Evolutionary conservation across 2,888 invertebrate species (phyloP).

Genomic region (Rugalucina vietnamica): DNA sequence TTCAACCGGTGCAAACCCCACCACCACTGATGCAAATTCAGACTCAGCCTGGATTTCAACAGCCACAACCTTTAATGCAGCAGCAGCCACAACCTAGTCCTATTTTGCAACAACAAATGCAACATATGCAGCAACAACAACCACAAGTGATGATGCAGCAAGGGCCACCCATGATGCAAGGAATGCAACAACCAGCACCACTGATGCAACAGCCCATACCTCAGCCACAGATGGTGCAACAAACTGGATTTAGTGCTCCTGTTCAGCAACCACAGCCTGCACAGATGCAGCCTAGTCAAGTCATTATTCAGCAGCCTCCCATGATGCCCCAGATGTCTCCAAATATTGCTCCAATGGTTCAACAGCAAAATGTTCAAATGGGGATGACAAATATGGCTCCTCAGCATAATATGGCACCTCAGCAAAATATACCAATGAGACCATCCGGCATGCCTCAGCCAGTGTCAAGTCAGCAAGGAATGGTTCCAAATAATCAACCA

Average conservation of each 20-base stretch:
- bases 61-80: background rate
- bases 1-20: background rate
- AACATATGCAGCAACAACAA: too few species aligned
- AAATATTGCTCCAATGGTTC: background rate
- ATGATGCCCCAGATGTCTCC: background rate
- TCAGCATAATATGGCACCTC: background rate
- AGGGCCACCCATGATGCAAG: too few species aligned
- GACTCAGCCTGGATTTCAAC: background rate
- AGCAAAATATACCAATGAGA: background rate
- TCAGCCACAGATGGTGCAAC: background rate
- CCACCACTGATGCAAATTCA: background rate
- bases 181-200: background rate
- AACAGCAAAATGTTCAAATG: background rate
- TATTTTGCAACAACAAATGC: too few species aligned
- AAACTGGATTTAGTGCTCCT: background rate
- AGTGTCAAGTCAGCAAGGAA: background rate
- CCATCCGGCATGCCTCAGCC: too few species aligned
- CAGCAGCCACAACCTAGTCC: too few species aligned
- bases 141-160: background rate
- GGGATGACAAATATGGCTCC: background rate
- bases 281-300: background rate
- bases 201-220: background rate
- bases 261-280: background rate
- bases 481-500: too few species aligned
- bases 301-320: background rate